These are phyloP conservation scores for Dallia pectoralis DNA, from an alignment of 2,797 vertebrate species.

Conservation along the genomic window DNA sequence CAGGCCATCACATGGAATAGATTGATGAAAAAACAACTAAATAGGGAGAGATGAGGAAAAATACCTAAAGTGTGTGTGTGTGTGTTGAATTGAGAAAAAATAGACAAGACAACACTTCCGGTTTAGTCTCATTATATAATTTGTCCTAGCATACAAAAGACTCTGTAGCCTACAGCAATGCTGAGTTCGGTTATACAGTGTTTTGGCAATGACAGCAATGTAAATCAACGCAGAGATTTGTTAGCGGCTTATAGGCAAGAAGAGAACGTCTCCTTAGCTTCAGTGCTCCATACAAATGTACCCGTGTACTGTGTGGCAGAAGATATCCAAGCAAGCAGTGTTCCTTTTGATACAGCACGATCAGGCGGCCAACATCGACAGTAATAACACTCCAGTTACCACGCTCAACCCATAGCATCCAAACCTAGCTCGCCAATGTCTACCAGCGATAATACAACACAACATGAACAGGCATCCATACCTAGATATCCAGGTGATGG, in stretches of 20 bases:
- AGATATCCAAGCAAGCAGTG: background rate
- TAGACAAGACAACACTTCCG: slow-evolving; percentile 6
- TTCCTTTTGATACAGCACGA: background rate
- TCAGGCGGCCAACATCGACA: background rate
- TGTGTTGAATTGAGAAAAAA: background rate
- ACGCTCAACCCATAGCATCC: background rate
- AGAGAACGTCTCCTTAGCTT: background rate
- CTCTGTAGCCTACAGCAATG: slow-evolving; percentile 26
- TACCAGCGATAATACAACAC: background rate
- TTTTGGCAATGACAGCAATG: slow-evolving; percentile 32
- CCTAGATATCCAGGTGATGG: background rate
- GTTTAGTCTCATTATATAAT: slow-evolving; percentile 28
- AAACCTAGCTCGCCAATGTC: background rate
- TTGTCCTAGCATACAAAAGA: slow-evolving; percentile 37
- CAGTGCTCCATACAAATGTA: background rate
- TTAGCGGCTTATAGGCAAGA: background rate
- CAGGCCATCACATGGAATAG: background rate
- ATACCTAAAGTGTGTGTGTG: background rate
- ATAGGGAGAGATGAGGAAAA: too few species aligned
- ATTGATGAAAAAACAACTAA: background rate
- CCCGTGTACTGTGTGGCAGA: background rate
- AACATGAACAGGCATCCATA: background rate
- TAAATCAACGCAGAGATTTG: slow-evolving; percentile 2
- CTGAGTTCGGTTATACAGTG: slow-evolving; percentile 25
- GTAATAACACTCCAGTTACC: background rate